A percentile compares a stretch with the other conserved stretches of the same genome.
These are phyloP conservation scores for Cephonodes hylas DNA, from an alignment of 2,888 invertebrate species.

Conservation along the genomic window DNA sequence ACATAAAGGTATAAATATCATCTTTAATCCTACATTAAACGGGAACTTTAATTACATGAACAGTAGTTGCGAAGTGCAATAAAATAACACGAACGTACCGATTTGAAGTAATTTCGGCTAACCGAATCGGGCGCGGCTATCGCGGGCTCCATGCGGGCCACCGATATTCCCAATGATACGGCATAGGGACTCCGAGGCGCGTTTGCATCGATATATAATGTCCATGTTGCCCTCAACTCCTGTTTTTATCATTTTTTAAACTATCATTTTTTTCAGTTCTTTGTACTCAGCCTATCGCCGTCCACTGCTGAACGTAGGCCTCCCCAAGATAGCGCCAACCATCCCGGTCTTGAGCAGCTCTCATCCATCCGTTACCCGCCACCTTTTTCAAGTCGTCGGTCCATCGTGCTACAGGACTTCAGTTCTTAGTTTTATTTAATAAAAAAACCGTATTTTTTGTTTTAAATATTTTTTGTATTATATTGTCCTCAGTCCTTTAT, in stretches of 20 bases:
- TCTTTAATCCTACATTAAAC: background rate
- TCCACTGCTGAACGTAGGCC: no score
- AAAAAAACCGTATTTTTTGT: no score
- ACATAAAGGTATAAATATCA: background rate
- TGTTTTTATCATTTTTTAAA: background rate
- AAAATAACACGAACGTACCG: conserved; percentile 1
- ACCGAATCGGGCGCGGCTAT: conserved; percentile 51
- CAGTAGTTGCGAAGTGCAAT: background rate
- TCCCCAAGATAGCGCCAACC: no score
- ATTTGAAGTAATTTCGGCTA: conserved; percentile 38
- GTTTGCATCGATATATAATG: conserved; percentile 25
- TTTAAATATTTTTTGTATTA: no score
- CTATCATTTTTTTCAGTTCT: no score
- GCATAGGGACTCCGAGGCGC: conserved; percentile 35
- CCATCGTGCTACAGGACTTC: no score
- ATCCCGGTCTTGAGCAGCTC: no score
- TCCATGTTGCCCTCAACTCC: background rate
- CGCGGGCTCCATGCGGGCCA: conserved; percentile 54
- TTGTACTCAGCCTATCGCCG: no score
- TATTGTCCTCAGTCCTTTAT: no score
- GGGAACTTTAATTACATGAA: background rate
- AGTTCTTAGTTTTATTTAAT: no score
- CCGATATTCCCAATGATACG: conserved; percentile 58
- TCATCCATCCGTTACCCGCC: no score
- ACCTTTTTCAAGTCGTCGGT: no score